These are phyloP conservation scores for Pomphorhynchus laevis DNA, from an alignment of 1,140 invertebrate genomes.

Conservation along the genomic window DNA sequence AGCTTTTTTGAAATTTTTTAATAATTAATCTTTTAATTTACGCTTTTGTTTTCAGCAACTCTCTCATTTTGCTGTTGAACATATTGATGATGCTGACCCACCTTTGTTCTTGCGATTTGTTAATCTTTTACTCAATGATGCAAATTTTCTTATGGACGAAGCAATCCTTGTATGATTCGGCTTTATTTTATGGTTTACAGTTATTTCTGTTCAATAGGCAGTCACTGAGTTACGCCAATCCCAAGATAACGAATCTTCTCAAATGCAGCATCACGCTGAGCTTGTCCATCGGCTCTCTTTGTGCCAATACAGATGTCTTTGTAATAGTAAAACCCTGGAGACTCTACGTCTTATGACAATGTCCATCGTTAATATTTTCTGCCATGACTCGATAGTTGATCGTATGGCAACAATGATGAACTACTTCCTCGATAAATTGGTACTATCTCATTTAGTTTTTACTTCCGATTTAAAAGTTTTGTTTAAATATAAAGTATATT, in stretches of 20 bases:
- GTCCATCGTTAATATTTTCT: constrained; percentile 47
- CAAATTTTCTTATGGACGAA: constrained; percentile 60
- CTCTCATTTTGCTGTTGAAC: constrained; percentile 37
- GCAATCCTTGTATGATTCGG: constrained; percentile 24
- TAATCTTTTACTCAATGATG: constrained; percentile 73
- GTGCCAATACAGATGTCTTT: not conserved
- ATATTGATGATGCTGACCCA: constrained; percentile 52
- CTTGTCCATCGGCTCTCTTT: not conserved
- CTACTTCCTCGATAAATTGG: constrained; percentile 54
- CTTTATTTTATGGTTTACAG: not conserved
- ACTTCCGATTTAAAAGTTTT: not conserved
- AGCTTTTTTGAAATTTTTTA: too few relatives aligned
- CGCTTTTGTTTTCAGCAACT: constrained; percentile 26
- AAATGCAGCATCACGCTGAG: not conserved
- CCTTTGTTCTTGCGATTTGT: constrained; percentile 65
- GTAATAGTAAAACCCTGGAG: too few relatives aligned
- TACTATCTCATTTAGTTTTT: constrained; percentile 38
- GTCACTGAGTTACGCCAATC: not conserved
- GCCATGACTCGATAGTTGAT: constrained; percentile 55
- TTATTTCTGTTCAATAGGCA: not conserved
- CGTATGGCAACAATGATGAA: constrained; percentile 68
- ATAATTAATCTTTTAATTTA: too few relatives aligned
- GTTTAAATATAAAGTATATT: constrained; percentile 3
- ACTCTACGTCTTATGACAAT: constrained; percentile 25
- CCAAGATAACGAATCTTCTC: not conserved